Evolutionary conservation across 2,888 invertebrate species (phyloP), one percentile per base, ranked within the genome.

Genomic region (Parnassius apollo): DNA sequence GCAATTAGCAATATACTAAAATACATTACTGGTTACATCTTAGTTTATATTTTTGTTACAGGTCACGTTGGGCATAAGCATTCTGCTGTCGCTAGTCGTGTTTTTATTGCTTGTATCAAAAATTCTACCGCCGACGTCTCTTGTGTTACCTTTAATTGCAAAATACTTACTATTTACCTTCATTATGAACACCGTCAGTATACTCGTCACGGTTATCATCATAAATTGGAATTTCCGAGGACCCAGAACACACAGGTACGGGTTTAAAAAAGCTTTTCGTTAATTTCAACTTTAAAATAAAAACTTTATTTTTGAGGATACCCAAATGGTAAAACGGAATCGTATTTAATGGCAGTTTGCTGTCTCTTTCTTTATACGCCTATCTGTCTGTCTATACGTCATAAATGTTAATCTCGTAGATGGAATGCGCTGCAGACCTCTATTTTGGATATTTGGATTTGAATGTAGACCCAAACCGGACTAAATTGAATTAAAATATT

Each of bases 181-280:
- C 92, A 98, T 99, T 77, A 99, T 99, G 99, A 99, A 99, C 91
- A 99, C 99, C 68, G 98, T 99, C 81, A 98, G 99, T 93, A 99
- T 99, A 89, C 94, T 99, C 76, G 98, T 99, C 62, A 99, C 99
- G 51, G 99, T 99, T 70, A 96, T 99, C 82, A 99, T 99, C 84
- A 99, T 99, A 83, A 99, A 99, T 89, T 98, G 98, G 96, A 99
- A 99, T 88, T 99, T 99, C 93, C 94, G 99, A 91, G 98, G 98
- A 52, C 99, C 97, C 59, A 94, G 97, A 75, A 99, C 99, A 50
- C 99, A 99, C 91, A 95, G 96, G 92, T 94, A 86, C 11, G 1
- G 4, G 4, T 2, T 35, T 9, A 57, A 46, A 12, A 46, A 4
- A 25, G 18, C 18, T 18, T 10, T 25, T 51, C 25, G 11, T 12